These are phyloP conservation scores for Scylla paramamosain DNA, from an alignment of 1,140 invertebrate species.

Conservation along the genomic window DNA sequence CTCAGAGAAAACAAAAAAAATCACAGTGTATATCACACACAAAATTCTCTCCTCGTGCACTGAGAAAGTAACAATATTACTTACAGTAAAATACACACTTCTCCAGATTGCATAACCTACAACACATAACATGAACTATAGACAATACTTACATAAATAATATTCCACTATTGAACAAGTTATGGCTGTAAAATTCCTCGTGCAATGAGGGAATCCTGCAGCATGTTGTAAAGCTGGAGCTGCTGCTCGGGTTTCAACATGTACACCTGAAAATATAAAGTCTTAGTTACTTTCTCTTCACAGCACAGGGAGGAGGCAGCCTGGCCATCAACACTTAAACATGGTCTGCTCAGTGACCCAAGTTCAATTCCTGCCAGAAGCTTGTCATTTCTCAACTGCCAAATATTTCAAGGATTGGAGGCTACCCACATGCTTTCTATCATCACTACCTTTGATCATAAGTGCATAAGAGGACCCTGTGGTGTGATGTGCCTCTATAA, in stretches of 20 bases:
- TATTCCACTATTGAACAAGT: background rate
- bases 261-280: constrained; percentile 59
- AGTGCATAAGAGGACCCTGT: too few relatives aligned
- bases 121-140: background rate
- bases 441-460: too few relatives aligned
- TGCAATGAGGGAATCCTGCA: constrained; percentile 70
- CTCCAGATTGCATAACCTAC: background rate
- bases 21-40: background rate
- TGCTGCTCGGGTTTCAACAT: constrained; percentile 69
- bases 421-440: too few relatives aligned
- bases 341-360: background rate
- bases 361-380: too few relatives aligned
- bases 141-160: constrained; percentile 40
- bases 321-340: background rate
- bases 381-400: too few relatives aligned
- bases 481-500: too few relatives aligned
- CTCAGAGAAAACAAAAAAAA: background rate
- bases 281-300: background rate
- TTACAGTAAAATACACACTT: background rate
- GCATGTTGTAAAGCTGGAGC: constrained; percentile 64
- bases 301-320: background rate
- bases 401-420: too few relatives aligned
- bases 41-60: background rate
- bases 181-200: constrained; percentile 68
- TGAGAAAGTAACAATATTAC: background rate